phyloP scores from a whole-genome alignment of 92 coral and sea anemone genomes.

The Zoanthus solanderi region DNA sequence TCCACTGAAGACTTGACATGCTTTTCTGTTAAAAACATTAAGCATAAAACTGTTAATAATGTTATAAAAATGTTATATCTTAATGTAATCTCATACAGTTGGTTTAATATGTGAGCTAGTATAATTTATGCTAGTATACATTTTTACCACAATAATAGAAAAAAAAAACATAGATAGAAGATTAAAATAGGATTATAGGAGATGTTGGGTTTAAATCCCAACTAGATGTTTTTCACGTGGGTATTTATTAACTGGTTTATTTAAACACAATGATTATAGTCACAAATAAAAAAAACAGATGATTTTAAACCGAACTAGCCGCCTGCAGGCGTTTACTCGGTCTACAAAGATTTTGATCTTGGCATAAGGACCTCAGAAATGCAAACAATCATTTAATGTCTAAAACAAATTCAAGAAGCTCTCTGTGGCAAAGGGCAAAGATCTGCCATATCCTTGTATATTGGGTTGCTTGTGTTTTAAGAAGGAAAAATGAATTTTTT shows the following conservation, averaged over 20 bases:
- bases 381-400: constrained; percentile 19
- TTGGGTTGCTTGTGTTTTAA: constrained; percentile 35
- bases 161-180: constrained; percentile 6
- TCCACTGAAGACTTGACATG: constrained; percentile 24
- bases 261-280: constrained; percentile 17
- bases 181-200: constrained; percentile 25
- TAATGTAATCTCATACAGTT: constrained; percentile 22
- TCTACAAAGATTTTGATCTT: constrained; percentile 33
- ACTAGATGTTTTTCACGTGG: constrained; percentile 20
- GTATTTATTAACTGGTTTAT: constrained; percentile 22
- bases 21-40: constrained; percentile 23
- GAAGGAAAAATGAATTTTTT: constrained; percentile 41
- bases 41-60: constrained; percentile 16
- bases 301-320: constrained; percentile 10
- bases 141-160: constrained; percentile 18
- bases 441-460: constrained; percentile 36
- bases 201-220: constrained; percentile 18
- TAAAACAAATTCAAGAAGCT: constrained; percentile 29
- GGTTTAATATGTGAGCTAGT: constrained; percentile 25
- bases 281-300: constrained; percentile 9
- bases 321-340: constrained; percentile 41
- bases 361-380: constrained; percentile 26
- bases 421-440: constrained; percentile 38
- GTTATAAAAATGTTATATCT: constrained; percentile 20
- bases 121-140: constrained; percentile 20